Conservation (phyloP, 2,888 invertebrate genomes). For the Falcaria lacertinaria region DNA sequence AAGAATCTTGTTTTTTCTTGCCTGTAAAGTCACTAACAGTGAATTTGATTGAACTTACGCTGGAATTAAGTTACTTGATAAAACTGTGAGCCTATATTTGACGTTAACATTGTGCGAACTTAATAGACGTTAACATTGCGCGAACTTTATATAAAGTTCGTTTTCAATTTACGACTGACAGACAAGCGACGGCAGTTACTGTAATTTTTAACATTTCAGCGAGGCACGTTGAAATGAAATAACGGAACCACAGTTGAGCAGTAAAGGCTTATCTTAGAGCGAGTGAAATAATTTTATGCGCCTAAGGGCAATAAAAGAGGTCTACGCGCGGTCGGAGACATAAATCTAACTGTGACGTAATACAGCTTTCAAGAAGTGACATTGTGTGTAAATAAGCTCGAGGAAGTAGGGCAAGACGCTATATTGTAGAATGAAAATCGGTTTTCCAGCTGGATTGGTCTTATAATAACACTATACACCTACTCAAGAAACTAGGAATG, state of each 20-base stretch:
- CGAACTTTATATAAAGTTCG: not conserved
- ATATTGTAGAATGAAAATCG: too few relatives aligned
- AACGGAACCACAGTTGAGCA: slow-evolving; percentile 11
- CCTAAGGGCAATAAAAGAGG: slow-evolving; percentile 26
- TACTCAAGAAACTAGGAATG: too few relatives aligned
- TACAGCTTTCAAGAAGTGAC: not conserved
- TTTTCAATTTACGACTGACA: not conserved
- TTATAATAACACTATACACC: too few relatives aligned
- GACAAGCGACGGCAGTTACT: not conserved
- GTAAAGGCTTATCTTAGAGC: slow-evolving; percentile 18
- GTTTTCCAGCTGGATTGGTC: too few relatives aligned
- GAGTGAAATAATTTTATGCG: slow-evolving; percentile 31
- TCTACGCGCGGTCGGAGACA: slow-evolving; percentile 24
- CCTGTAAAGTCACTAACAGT: not conserved
- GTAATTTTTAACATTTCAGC: not conserved
- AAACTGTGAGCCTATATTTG: not conserved
- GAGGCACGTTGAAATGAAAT: slow-evolving; percentile 6
- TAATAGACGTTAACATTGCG: not conserved
- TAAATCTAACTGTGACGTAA: slow-evolving; percentile 16
- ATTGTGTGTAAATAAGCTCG: not conserved
- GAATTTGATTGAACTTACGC: not conserved
- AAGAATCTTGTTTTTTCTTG: too few relatives aligned
- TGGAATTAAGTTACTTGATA: not conserved
- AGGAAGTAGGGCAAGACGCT: too few relatives aligned
- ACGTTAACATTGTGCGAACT: not conserved